Evolutionary conservation across 2,113 vertebrate genomes (phyloP), one percentile per base, ranked within the genome.

Genomic region (Talpa occidentalis): DNA sequence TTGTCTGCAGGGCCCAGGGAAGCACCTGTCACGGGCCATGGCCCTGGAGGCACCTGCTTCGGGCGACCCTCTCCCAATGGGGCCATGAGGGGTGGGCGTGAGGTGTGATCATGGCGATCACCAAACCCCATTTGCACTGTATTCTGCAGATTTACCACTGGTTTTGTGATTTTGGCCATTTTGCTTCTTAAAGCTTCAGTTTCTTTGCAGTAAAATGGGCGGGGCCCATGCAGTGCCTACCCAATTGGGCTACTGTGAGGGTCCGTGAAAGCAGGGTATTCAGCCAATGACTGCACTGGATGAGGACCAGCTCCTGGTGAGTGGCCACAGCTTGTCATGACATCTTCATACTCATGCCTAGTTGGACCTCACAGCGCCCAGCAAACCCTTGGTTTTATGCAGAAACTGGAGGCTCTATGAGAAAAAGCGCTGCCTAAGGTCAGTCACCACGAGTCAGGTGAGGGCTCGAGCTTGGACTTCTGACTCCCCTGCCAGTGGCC

Each of bases 1-100:
- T 99, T 99, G 98, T 99, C 99, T 99, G 97, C 10, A 84, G 84
- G 82, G 2, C 40, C 87, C 0, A 1, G 26, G 54, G 95, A 70
- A 78, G 24, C 59, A 89, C 80, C 1, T 1, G 32, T 86, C 42
- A 67, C 82, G 0, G 3, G 19, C 77, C 42, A 52, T 42, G 10
- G 9, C 22, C 28, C 12, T 16, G 24, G 24, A 35, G 79, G 26
- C 7, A n/a, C 76, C 66, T 79, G 66, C n/a, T 32, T 47, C 49
- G 74, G 66, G 9, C 7, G 21, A 37, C 40, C 28, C 60, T 17
- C 21, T 42, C 37, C 24, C 37, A 35, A 6, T 4, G 1, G 44
- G 47, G 16, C 30, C 24, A 9, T 1, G 10, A 32, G 24, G 32
- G 44, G n/a, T 56, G 56, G 44, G 9, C 26, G 9, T 49, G 40